Conservation (phyloP, 1,140 invertebrate species). For the Chironomus striatipennis region DNA sequence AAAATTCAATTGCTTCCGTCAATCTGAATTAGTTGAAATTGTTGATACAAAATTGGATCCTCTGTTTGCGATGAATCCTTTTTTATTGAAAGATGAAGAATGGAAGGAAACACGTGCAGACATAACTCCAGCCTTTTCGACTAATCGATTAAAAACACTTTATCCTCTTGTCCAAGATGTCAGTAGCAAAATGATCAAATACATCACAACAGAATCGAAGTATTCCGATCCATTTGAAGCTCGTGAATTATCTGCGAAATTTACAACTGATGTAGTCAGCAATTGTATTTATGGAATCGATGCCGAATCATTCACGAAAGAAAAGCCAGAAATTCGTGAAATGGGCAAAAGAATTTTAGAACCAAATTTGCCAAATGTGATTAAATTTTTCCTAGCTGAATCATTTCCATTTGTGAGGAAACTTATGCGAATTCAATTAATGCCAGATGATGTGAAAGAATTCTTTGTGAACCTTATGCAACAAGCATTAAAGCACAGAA, state of each 20-base stretch:
- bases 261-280: slow-evolving; percentile 43
- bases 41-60: slow-evolving; percentile 15
- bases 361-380: slow-evolving; percentile 30
- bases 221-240: not conserved
- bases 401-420: slow-evolving; percentile 31
- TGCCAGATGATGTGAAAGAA: slow-evolving; percentile 30
- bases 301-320: slow-evolving; percentile 32
- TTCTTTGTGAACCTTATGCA: slow-evolving; percentile 35
- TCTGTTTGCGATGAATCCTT: slow-evolving; percentile 23
- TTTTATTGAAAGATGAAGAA: slow-evolving; percentile 20
- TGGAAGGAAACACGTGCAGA: slow-evolving; percentile 24
- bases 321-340: slow-evolving; percentile 31
- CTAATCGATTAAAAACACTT: slow-evolving; percentile 12
- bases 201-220: not conserved
- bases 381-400: slow-evolving; percentile 29
- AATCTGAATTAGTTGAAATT: not conserved
- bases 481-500: slow-evolving; percentile 32
- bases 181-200: not conserved
- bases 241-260: slow-evolving; percentile 36
- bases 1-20: slow-evolving; percentile 24
- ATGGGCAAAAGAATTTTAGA: slow-evolving; percentile 31
- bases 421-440: slow-evolving; percentile 31
- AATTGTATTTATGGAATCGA: slow-evolving; percentile 43
- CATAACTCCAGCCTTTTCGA: slow-evolving; percentile 23
- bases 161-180: slow-evolving; percentile 13